phyloP scores from a whole-genome alignment of 1,140 invertebrate species.

The Heliconius nattereri region DNA sequence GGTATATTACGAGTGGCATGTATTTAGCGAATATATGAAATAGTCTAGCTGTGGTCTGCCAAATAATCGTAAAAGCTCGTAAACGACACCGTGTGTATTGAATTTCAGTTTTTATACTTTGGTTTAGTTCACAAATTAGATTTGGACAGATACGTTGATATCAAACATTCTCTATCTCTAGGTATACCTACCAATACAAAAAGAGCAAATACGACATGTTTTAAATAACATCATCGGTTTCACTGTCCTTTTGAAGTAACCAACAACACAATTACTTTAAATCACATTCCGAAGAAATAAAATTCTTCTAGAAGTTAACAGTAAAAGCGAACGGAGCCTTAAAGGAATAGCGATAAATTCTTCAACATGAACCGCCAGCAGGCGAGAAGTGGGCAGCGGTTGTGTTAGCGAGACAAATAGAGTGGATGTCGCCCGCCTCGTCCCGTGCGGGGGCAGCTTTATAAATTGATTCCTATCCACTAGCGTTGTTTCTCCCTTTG shows the following conservation, averaged over 20 bases:
- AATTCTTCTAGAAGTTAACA: conserved; percentile 45
- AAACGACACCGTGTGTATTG: too few species aligned
- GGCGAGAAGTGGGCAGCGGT: conserved; percentile 61
- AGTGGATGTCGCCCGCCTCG: conserved; percentile 54
- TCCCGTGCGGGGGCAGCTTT: conserved; percentile 53
- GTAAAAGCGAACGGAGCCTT: conserved; percentile 46
- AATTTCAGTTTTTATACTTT: too few species aligned
- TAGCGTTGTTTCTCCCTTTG: conserved; percentile 33
- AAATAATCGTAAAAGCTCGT: too few species aligned
- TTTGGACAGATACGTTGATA: too few species aligned
- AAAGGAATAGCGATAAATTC: conserved; percentile 66
- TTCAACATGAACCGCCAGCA: conserved; percentile 61
- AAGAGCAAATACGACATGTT: too few species aligned
- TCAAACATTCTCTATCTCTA: too few species aligned
- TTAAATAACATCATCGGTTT: too few species aligned
- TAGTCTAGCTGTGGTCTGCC: too few species aligned
- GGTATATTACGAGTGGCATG: too few species aligned
- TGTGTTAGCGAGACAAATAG: conserved; percentile 70
- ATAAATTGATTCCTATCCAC: conserved; percentile 54
- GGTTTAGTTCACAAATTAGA: too few species aligned
- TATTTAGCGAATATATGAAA: too few species aligned
- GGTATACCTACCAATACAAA: too few species aligned
- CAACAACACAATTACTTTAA: conserved; percentile 24
- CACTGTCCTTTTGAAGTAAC: conserved; percentile 1
- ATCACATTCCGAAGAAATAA: conserved; percentile 32